phyloP scores from a whole-genome alignment of 2,113 vertebrate genomes.

The Theropithecus gelada region DNA sequence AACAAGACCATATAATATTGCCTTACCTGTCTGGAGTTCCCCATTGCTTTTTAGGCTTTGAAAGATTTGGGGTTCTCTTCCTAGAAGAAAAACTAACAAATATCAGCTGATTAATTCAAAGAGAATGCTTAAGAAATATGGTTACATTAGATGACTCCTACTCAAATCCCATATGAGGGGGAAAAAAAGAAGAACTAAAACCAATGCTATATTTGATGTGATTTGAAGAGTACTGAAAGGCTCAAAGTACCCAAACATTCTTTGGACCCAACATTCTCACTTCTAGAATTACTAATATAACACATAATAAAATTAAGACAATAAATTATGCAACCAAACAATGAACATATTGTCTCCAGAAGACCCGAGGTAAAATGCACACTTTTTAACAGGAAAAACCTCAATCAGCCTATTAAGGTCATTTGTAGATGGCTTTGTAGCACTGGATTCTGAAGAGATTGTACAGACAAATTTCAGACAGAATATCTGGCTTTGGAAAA shows the following conservation, averaged over 20 bases:
- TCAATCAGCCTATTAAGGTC: neutral
- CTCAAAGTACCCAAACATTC: neutral
- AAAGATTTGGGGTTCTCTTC: constrained; percentile 62
- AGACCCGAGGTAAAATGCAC: neutral
- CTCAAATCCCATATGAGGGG: neutral
- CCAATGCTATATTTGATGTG: neutral
- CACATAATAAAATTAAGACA: constrained; percentile 6
- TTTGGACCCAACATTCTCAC: neutral
- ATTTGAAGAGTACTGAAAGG: neutral
- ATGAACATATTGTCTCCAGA: neutral
- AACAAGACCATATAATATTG: neutral
- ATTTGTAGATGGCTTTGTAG: neutral
- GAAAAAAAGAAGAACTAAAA: neutral
- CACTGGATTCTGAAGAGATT: neutral
- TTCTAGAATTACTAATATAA: constrained; percentile 2
- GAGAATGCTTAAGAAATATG: neutral
- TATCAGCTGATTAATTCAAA: constrained; percentile 66
- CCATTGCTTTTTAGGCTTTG: constrained; percentile 72
- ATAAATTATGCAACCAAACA: neutral
- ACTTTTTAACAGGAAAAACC: neutral
- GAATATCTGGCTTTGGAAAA: neutral
- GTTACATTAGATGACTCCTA: neutral
- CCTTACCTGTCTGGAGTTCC: constrained; percentile 75
- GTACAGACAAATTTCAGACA: neutral
- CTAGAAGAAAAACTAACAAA: constrained; percentile 75